Evolutionary conservation across 2,113 vertebrate genomes (phyloP), one percentile per base, ranked within the genome.

Genomic region (Sander lucioperca): DNA sequence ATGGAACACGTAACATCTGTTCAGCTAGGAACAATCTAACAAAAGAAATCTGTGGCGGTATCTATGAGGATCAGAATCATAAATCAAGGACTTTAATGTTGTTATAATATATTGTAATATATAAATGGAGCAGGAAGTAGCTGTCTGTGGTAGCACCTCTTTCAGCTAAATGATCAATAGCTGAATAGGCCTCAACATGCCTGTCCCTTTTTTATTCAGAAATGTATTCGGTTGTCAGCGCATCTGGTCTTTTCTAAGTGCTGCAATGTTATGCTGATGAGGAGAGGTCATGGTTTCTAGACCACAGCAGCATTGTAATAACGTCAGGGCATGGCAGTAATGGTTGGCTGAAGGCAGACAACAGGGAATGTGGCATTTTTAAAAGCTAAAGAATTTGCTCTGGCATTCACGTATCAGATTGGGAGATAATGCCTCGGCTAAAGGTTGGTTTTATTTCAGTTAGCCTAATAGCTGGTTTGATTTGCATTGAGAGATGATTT

Each of bases 371-470:
- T 80, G 76, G 58, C 77, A 78, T 89, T 91, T 86, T 79, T 77
- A 89, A 85, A 53, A 80, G 85, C 67, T 36, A 65, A 84, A 77
- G 84, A 89, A 88, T 92, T 91, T 77, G 71, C 82, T 74, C 74
- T 82, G 83, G 75, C 77, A 69, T 85, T 85, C 64, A 48, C 53
- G 30, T 58, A 54, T 76, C 56, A 65, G 80, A 86, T 72, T 10
- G 75, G 39, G 66, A 88, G 90, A 92, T 90, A 88, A 90, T 82
- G 66, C 73, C 61, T 85, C 71, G 1, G 77, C 87, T 91, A 91
- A 84, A n/a, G n/a, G n/a, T n/a, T n/a, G n/a, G n/a, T n/a, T n/a
- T n/a, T n/a, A n/a, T n/a, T n/a, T n/a, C n/a, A n/a, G n/a, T n/a
- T n/a, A n/a, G n/a, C n/a, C n/a, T n/a, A n/a, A n/a, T n/a, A n/a